phyloP scores from a whole-genome alignment of 2,113 vertebrate species.

The Cyanistes caeruleus region DNA sequence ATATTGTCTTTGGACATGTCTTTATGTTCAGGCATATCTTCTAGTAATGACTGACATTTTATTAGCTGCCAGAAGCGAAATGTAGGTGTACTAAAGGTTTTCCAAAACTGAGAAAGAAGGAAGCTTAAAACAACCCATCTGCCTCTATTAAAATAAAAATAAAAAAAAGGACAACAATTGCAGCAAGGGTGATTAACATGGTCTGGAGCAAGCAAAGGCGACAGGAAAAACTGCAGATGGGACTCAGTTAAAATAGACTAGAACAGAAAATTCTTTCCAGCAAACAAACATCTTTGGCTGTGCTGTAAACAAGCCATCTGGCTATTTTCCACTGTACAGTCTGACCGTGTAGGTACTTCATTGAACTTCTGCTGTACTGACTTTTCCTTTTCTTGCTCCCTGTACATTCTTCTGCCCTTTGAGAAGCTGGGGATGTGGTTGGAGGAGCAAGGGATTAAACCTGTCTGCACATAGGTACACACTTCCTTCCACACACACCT shows the following conservation, averaged over 20 bases:
- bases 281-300: background rate
- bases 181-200: background rate
- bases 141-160: background rate
- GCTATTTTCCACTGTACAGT: background rate
- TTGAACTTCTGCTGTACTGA: background rate
- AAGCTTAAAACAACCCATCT: background rate
- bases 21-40: background rate
- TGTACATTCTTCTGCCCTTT: background rate
- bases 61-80: slow-evolving; percentile 24
- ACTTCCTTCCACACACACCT: background rate
- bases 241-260: slow-evolving; percentile 11
- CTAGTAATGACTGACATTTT: slow-evolving; percentile 9
- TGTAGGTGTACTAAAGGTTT: background rate
- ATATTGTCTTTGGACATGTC: slow-evolving; percentile 41
- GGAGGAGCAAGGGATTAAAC: slow-evolving; percentile 14
- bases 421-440: background rate
- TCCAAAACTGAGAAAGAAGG: background rate
- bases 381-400: background rate
- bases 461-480: background rate
- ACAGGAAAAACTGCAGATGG: slow-evolving; percentile 28
- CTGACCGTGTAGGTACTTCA: slow-evolving; percentile 11
- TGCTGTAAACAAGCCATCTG: background rate
- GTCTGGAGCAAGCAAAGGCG: slow-evolving; percentile 27
- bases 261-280: slow-evolving; percentile 31
- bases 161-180: background rate